Percentiles rank a stretch among this genome's conserved stretches.
Conservation (phyloP, 1,140 invertebrate species). For the Orussus abietinus region DNA sequence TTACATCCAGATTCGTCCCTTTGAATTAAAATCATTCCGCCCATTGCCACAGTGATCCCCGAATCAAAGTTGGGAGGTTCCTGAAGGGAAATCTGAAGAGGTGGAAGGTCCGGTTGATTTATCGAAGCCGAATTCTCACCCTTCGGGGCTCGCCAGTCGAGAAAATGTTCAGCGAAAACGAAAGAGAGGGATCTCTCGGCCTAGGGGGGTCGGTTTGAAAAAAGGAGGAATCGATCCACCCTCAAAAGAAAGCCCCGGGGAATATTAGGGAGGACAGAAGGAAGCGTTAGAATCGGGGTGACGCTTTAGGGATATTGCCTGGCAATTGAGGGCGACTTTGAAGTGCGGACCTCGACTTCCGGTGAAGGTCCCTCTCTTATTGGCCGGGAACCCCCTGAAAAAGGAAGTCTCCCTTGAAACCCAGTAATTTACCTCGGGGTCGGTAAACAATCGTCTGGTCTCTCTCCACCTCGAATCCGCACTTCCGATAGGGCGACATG, state of each 20-base stretch:
- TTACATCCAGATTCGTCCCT: too few species aligned
- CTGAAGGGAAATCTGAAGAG: too few species aligned
- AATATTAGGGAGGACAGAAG: slow-evolving; percentile 13
- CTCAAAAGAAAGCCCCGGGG: background rate
- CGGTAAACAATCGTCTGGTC: background rate
- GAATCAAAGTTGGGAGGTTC: too few species aligned
- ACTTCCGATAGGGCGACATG: too few species aligned
- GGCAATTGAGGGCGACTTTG: slow-evolving; percentile 17
- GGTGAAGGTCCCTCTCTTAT: slow-evolving; percentile 15
- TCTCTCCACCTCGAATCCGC: background rate
- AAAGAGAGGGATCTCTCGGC: slow-evolving; percentile 4
- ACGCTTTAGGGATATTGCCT: slow-evolving; percentile 21
- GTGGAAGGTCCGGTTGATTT: too few species aligned
- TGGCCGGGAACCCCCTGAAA: background rate
- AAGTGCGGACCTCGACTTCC: slow-evolving; percentile 18
- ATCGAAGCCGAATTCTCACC: slow-evolving; percentile 32
- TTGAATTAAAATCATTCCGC: too few species aligned
- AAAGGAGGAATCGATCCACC: too few species aligned
- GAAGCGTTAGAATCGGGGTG: slow-evolving; percentile 5
- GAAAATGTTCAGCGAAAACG: slow-evolving; percentile 4
- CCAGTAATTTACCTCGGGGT: background rate
- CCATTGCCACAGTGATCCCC: too few species aligned
- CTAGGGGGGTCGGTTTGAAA: too few species aligned
- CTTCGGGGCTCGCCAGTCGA: slow-evolving; percentile 12
- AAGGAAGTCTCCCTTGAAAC: background rate